Evolutionary conservation across 1,140 invertebrate species (phyloP).

Genomic region (Anthonomus grandis): DNA sequence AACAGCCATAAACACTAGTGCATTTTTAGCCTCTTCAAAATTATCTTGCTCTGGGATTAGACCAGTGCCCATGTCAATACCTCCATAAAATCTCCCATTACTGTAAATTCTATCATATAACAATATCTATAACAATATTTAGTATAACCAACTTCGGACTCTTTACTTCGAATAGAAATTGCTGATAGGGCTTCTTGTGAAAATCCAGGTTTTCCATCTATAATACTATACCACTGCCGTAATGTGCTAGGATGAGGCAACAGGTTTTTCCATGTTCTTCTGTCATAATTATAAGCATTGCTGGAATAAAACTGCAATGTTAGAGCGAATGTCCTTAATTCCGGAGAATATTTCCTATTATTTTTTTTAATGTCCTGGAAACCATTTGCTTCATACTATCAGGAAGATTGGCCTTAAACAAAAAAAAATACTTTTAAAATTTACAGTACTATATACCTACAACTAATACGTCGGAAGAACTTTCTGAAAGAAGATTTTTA

Average conservation of each 20-base stretch:
- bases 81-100: conserved; percentile 3
- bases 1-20: too few relatives aligned
- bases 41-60: not conserved
- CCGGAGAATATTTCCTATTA: conserved; percentile 15
- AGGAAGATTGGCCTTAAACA: not conserved
- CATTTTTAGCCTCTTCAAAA: too few relatives aligned
- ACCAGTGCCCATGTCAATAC: not conserved
- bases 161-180: conserved; percentile 7
- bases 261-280: conserved; percentile 29
- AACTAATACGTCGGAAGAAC: too few relatives aligned
- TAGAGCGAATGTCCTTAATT: conserved; percentile 37
- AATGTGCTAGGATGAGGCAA: conserved; percentile 40
- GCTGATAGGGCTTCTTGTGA: conserved; percentile 27
- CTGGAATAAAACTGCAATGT: conserved; percentile 40
- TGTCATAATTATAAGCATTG: conserved; percentile 31
- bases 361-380: not conserved
- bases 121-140: conserved; percentile 1
- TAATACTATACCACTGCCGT: conserved; percentile 36
- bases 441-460: too few relatives aligned
- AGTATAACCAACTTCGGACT: not conserved
- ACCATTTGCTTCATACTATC: conserved; percentile 8
- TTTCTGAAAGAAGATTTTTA: too few relatives aligned
- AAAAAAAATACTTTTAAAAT: too few relatives aligned
- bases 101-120: not conserved
- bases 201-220: conserved; percentile 40